Evolutionary conservation across 2,113 vertebrate species (phyloP).

Genomic region (Anarrhichthys ocellatus): DNA sequence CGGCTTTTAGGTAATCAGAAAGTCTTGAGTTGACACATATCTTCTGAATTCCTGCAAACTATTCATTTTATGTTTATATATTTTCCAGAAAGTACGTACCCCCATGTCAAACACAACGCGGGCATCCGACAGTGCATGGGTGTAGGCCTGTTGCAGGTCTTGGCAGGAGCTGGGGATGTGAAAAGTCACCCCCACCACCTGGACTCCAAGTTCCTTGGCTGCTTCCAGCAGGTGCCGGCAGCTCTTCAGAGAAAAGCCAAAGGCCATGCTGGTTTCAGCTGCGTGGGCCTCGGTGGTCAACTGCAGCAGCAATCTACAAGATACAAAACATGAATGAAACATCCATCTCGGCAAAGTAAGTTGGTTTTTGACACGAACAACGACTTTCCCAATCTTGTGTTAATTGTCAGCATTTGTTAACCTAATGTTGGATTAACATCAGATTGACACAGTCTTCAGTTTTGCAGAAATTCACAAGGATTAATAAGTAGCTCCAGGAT

Average conservation of each 20-base stretch:
- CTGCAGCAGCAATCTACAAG: constrained; percentile 93
- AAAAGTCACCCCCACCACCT: constrained; percentile 95
- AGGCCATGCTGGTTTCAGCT: constrained; percentile 94
- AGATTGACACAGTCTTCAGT: neutral
- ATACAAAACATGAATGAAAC: neutral
- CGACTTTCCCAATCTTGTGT: neutral
- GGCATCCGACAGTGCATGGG: constrained; percentile 93
- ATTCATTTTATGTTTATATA: neutral
- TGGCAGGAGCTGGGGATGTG: constrained; percentile 92
- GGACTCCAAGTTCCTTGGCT: constrained; percentile 91
- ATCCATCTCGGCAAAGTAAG: neutral
- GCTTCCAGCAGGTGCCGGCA: constrained; percentile 95
- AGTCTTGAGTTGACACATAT: neutral
- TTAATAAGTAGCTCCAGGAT: neutral
- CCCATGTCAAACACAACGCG: constrained; percentile 99
- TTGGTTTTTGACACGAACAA: neutral
- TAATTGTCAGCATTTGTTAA: neutral
- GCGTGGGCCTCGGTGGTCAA: constrained; percentile 92
- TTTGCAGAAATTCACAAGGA: neutral
- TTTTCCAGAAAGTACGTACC: constrained; percentile 83
- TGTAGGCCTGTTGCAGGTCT: constrained; percentile 91
- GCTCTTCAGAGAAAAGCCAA: constrained; percentile 95
- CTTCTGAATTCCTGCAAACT: neutral
- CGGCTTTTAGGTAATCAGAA: neutral
- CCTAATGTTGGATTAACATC: neutral